Conservation (phyloP, 2,113 vertebrate species). For the Pristiophorus japonicus region DNA sequence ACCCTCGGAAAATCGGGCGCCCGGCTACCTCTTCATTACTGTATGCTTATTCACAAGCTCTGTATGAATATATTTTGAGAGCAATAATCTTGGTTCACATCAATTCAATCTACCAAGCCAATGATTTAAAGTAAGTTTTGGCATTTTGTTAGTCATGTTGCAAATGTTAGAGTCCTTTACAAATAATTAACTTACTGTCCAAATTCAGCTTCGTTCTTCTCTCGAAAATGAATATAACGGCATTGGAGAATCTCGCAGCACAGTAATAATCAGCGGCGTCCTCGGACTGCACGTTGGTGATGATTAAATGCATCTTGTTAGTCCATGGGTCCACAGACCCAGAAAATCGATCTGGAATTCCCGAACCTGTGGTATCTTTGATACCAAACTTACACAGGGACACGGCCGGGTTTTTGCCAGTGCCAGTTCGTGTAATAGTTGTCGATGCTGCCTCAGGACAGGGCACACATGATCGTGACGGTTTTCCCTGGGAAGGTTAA, state of each 20-base stretch:
- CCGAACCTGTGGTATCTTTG: neutral
- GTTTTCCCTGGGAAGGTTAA: neutral
- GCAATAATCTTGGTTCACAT: too few relatives aligned
- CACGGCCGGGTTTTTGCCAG: neutral
- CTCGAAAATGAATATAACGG: neutral
- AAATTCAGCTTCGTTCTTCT: neutral
- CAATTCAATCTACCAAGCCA: too few relatives aligned
- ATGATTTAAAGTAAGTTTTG: too few relatives aligned
- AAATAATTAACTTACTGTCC: neutral
- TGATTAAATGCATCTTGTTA: neutral
- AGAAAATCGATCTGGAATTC: neutral
- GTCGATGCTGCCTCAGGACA: neutral
- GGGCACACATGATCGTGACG: neutral
- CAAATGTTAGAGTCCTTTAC: neutral
- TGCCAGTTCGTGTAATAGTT: neutral
- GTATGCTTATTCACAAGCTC: neutral
- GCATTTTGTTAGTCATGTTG: neutral
- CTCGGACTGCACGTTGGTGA: neutral
- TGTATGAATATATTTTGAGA: neutral
- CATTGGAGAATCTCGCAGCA: accelerated
- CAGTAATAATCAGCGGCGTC: neutral
- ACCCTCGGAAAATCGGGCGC: neutral
- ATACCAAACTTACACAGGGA: neutral
- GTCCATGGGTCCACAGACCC: neutral
- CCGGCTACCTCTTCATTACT: neutral